Evolutionary conservation across 2,113 vertebrate genomes (phyloP).

Genomic region (Sinocyclocheilus rhinocerous): DNA sequence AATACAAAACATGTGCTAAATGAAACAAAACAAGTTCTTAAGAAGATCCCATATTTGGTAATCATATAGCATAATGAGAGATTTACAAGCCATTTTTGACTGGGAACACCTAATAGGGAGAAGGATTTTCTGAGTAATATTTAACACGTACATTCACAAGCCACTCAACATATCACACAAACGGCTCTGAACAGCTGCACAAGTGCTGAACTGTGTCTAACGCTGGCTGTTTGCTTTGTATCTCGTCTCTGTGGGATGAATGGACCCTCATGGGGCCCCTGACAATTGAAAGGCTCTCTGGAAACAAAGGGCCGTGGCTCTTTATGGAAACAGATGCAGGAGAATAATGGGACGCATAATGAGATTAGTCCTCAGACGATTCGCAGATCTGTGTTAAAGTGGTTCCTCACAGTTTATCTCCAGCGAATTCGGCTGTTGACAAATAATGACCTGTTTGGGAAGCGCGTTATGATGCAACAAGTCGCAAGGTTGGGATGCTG

Average conservation of each 20-base stretch:
- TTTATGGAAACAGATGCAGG: not conserved
- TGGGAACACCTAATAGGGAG: no score
- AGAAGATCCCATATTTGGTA: no score
- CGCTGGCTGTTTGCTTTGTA: not conserved
- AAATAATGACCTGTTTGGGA: conserved; percentile 12
- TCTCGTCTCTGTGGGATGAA: not conserved
- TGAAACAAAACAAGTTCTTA: no score
- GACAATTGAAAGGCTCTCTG: not conserved
- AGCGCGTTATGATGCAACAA: conserved; percentile 20
- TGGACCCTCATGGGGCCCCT: conserved; percentile 14
- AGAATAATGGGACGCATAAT: conserved; percentile 22
- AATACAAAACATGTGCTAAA: no score
- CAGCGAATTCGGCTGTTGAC: not conserved
- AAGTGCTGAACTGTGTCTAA: not conserved
- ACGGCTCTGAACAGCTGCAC: not conserved
- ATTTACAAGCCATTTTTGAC: no score
- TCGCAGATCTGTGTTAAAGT: not conserved
- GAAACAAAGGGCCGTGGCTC: conserved; percentile 19
- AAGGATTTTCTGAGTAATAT: no score
- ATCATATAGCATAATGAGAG: no score
- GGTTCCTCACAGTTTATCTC: not conserved
- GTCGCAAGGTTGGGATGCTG: conserved; percentile 15
- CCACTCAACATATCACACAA: no score
- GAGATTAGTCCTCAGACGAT: conserved; percentile 15
- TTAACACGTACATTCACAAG: no score